phyloP scores from a whole-genome alignment of 1,140 invertebrate species.

The Cyphomyrmex costatus region DNA sequence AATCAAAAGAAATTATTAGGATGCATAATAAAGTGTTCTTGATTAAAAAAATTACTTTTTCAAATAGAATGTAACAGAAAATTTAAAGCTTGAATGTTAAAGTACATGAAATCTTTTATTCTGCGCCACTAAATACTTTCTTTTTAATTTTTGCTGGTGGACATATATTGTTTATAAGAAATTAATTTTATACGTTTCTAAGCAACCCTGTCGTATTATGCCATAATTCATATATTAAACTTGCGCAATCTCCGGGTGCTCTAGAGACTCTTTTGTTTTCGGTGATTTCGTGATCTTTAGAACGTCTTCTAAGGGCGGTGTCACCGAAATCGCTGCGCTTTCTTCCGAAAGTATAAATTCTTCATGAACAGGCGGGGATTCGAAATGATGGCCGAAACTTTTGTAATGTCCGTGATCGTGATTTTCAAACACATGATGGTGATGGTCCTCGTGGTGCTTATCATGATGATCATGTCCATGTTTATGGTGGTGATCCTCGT shows the following conservation, averaged over 20 bases:
- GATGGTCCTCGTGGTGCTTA: constrained; percentile 72
- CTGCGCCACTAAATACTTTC: not conserved
- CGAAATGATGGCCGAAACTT: constrained; percentile 75
- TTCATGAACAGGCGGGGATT: constrained; percentile 76
- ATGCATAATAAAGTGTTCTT: not conserved
- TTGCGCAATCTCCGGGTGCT: not conserved
- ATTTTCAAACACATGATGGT: constrained; percentile 61
- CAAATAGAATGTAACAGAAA: not conserved
- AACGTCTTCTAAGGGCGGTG: constrained; percentile 40
- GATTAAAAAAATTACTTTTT: not conserved
- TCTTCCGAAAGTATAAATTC: constrained; percentile 79
- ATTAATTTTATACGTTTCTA: constrained; percentile 22
- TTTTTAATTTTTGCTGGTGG: not conserved
- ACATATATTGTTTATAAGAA: not conserved
- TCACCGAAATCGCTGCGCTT: constrained; percentile 52
- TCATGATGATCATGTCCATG: constrained; percentile 77
- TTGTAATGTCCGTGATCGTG: constrained; percentile 74
- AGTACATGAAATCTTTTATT: constrained; percentile 13
- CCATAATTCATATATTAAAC: constrained; percentile 21
- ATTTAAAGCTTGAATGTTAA: not conserved
- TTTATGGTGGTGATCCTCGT: constrained; percentile 75
- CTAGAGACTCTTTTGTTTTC: not conserved
- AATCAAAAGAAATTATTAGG: not conserved
- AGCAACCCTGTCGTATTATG: not conserved
- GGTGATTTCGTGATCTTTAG: constrained; percentile 64